Conservation (phyloP, 2,113 vertebrate genomes). For the Tetraodon nigroviridis region DNA sequence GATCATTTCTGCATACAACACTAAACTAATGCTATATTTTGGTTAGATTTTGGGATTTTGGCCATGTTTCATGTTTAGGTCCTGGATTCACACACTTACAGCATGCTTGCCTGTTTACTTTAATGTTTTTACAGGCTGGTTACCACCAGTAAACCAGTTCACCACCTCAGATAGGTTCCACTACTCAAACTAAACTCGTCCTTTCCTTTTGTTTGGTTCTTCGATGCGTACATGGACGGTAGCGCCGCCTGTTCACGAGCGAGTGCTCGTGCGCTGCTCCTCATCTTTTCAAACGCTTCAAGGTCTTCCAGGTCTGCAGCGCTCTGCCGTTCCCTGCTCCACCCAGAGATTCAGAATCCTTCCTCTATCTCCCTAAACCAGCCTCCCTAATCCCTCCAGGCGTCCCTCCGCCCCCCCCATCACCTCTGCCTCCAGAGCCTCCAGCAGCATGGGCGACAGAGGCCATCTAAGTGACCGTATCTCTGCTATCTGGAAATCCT, state of each 20-base stretch:
- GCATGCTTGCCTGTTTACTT: too few species aligned
- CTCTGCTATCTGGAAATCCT: constrained; percentile 31
- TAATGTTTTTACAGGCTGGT: too few species aligned
- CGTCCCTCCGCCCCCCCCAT: neutral
- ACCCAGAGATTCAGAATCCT: neutral
- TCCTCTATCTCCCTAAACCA: constrained; percentile 22
- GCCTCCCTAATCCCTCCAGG: constrained; percentile 9
- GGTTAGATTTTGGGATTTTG: too few species aligned
- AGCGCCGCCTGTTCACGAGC: neutral
- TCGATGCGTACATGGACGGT: neutral
- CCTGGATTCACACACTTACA: too few species aligned
- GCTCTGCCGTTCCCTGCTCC: constrained; percentile 12
- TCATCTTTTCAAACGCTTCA: neutral
- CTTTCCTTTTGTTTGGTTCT: too few species aligned
- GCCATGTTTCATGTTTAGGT: too few species aligned
- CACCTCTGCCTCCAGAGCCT: neutral
- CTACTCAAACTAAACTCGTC: too few species aligned
- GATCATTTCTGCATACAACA: too few species aligned
- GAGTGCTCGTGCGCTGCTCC: neutral
- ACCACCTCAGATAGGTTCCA: too few species aligned
- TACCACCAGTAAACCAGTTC: too few species aligned
- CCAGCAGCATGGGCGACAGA: constrained; percentile 1
- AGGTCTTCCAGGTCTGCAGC: neutral
- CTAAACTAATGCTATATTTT: too few species aligned
- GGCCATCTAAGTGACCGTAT: constrained; percentile 5